Evolutionary conservation across 1,140 invertebrate species (phyloP), one percentile per base, ranked within the genome.

Genomic region (Drosophila truncata): DNA sequence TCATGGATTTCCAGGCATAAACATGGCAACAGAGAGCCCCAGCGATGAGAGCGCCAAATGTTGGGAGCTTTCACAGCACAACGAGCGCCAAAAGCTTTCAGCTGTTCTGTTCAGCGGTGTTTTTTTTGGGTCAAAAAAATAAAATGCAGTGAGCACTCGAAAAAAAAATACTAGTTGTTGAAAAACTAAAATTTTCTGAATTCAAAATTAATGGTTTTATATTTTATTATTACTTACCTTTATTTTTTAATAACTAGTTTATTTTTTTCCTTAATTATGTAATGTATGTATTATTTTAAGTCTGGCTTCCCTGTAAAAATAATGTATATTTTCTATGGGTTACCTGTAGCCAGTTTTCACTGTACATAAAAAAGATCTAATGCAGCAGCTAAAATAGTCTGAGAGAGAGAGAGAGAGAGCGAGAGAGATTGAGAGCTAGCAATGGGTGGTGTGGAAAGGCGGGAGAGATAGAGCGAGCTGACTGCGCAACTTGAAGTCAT

Each of bases 401-500:
- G 63, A 76, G 46, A 61, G 46, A 78, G 75, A 42, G 66, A 18
- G n/a, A 35, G 18, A 14, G 29, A 35, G 50, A 57, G 33, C 25
- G 39, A 4, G 18, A 11, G 4, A 33, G 20, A 6, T 29, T 31
- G n/a, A 50, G 27, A n/a, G 9, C 8, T 25, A 20, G 52, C 16
- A 5, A 14, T 37, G 31, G 50, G 31, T 50, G 47, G 16, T 5
- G 20, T 16, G 20, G 33, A 46, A 23, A 47, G 49, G 70, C 54
- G 41, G 69, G 55, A 54, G 35, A 16, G 23, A 58, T 37, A n/a
- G 62, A 49, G 42, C 20, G 18, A 72, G 67, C 67, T 41, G 70
- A 47, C 70, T 59, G 70, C 67, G 70, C 70, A 72, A 72, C 70
- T 50, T 59, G 37, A 81, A 65, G 84, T 87, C 84, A 87, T 87